These are phyloP conservation scores for Cossypha polioptera DNA, from an alignment of 2,797 vertebrate genomes.

Conservation along the genomic window DNA sequence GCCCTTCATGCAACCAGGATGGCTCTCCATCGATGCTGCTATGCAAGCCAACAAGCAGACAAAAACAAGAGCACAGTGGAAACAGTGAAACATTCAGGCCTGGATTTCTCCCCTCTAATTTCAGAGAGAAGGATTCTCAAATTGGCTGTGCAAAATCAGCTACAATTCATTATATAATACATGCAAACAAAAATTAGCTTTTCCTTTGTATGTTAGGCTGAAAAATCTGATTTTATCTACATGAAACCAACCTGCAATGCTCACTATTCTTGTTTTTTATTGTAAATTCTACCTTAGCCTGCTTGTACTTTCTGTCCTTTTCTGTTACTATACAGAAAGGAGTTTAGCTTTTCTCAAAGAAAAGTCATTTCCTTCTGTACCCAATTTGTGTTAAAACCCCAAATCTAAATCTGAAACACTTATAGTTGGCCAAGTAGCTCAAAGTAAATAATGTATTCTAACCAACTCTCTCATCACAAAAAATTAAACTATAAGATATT, in stretches of 20 bases:
- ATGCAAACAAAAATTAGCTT: background rate
- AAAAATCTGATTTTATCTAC: background rate
- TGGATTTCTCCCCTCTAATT: background rate
- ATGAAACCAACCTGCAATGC: fast-evolving
- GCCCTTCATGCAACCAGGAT: background rate
- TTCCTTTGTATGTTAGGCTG: background rate
- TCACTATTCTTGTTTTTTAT: background rate
- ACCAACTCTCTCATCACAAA: background rate
- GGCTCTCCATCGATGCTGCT: background rate
- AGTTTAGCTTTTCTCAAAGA: background rate
- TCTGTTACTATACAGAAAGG: background rate
- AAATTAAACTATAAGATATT: background rate
- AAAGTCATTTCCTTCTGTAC: background rate
- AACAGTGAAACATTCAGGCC: background rate
- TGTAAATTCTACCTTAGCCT: background rate
- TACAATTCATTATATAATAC: background rate
- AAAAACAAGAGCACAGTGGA: background rate
- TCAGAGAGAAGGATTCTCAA: background rate
- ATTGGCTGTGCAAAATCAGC: background rate
- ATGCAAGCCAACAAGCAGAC: background rate
- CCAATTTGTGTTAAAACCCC: background rate
- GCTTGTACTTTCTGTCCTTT: background rate
- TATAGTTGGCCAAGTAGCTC: background rate
- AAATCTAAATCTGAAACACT: background rate
- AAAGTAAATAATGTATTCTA: background rate